Evolutionary conservation across 2,888 invertebrate genomes (phyloP), one percentile per base, ranked within the genome.

Genomic region (Desoria tigrina): DNA sequence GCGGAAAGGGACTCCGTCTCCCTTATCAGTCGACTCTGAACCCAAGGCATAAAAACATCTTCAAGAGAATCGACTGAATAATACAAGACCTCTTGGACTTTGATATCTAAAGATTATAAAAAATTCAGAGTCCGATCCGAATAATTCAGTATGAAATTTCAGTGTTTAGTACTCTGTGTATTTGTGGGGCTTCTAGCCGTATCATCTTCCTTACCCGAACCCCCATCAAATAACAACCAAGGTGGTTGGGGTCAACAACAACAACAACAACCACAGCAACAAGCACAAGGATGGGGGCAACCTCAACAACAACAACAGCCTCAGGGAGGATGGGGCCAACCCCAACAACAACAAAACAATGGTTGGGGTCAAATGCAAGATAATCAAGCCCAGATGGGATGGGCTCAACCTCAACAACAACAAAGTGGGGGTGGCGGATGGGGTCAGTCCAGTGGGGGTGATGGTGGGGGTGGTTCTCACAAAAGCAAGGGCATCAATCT

Each of bases 261-360:
- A 21, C 51, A 45, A 16, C 45, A 16, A 16, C 9, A 6, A 11
- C 45, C 6, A 45, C 45, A 16, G 6, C 51, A 51, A 51, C 51
- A 51, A 26, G 6, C 24, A 24, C 24, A 26, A 9, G 50, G 65
- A 24, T 64, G 68, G 68, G 63, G 61, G 16, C 56, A 63, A 50
- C n/a, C 49, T 16, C 63, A 55, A 45, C 61, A 54, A n/a, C 50
- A 23, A 11, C 55, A 57, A 9, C 66, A 39, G n/a, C 51, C 32
- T 26, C 39, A 24, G 23, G 61, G 57, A 6, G 62, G 59, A 39
- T 63, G 61, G 63, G 67, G 67, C 27, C 63, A 60, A 51, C 56
- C 59, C 16, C 32, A 37, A 26, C 51, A 55, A 16, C 32, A 45
- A 7, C 11, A n/a, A n/a, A n/a, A 18, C 32, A 21, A 42, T 23